A percentile compares a stretch with the other conserved stretches of the same genome.
phyloP scores from a whole-genome alignment of 2,113 vertebrate genomes.

The Camarhynchus parvulus region DNA sequence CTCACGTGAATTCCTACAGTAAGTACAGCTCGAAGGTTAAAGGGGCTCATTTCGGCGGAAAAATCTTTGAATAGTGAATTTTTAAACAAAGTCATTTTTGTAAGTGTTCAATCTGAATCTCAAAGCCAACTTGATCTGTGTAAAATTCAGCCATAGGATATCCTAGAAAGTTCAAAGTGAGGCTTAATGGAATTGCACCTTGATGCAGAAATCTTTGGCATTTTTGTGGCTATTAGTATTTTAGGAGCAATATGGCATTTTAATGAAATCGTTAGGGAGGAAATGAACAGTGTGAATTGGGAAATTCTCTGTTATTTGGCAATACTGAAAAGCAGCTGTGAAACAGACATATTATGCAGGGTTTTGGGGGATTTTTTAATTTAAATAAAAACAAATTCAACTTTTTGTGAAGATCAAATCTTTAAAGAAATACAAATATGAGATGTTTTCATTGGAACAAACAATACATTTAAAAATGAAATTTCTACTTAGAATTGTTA shows the following conservation, averaged over 20 bases:
- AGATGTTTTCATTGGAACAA: neutral
- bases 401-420: neutral
- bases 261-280: neutral
- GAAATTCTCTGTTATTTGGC: neutral
- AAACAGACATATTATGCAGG: neutral
- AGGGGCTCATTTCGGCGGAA: neutral
- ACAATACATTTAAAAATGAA: neutral
- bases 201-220: neutral
- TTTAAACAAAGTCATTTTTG: neutral
- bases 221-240: neutral
- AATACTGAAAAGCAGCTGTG: neutral
- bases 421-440: neutral
- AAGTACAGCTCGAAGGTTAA: slow-evolving; percentile 4
- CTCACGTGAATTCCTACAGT: neutral
- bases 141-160: neutral
- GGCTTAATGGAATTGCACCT: neutral
- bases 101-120: neutral
- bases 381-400: neutral
- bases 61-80: neutral
- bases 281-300: neutral
- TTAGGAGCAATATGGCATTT: neutral
- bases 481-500: neutral
- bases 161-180: neutral
- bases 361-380: neutral
- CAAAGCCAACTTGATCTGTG: neutral